Evolutionary conservation across 1,140 invertebrate species (phyloP).

Genomic region (Olivierus martensii): DNA sequence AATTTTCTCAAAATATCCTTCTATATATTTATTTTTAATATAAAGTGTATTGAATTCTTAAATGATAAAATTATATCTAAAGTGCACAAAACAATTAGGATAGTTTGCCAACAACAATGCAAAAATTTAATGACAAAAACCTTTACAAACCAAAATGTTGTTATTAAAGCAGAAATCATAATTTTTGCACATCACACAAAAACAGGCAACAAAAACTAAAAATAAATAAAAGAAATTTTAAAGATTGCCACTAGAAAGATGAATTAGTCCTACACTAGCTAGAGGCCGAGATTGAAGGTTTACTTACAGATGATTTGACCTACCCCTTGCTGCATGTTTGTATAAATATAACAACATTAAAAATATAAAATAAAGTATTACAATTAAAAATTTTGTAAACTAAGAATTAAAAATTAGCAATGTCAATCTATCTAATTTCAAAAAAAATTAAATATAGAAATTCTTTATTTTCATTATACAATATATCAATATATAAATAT

Average conservation of each 20-base stretch:
- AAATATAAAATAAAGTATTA: neutral
- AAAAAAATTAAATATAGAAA: too few species aligned
- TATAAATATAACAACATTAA: constrained; percentile 5
- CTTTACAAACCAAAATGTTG: too few species aligned
- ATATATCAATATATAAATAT: too few species aligned
- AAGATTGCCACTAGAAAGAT: neutral
- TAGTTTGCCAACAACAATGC: neutral
- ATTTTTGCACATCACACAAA: neutral
- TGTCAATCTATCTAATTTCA: too few species aligned
- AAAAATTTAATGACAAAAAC: too few species aligned
- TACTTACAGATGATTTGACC: constrained; percentile 19
- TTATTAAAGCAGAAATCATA: too few species aligned
- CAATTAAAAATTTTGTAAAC: neutral
- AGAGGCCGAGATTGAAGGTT: neutral
- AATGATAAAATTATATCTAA: too few species aligned
- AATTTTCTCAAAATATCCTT: too few species aligned
- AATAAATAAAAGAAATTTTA: neutral
- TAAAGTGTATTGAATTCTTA: too few species aligned
- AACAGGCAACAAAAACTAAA: neutral
- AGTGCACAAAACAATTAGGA: too few species aligned
- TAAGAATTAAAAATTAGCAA: neutral
- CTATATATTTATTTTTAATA: too few species aligned
- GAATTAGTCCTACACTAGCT: neutral
- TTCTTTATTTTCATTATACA: too few species aligned
- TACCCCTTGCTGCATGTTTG: constrained; percentile 19